Conservation (phyloP, 2,113 vertebrate genomes). For the Esox niger region DNA sequence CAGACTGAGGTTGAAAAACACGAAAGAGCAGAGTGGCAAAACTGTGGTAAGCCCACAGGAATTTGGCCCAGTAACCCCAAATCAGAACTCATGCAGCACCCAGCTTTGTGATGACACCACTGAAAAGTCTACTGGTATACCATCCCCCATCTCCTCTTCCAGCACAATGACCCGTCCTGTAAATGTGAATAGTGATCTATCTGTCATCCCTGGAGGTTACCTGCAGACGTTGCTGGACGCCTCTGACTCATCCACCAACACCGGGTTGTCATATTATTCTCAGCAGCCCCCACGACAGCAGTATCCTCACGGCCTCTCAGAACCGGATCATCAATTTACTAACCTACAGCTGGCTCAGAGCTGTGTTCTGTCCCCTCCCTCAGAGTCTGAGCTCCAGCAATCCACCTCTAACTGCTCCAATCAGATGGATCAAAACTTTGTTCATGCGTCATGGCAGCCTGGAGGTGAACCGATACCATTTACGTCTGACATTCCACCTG, state of each 20-base stretch:
- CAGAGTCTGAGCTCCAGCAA: slow-evolving; percentile 79
- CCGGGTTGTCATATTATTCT: slow-evolving; percentile 75
- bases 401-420: slow-evolving; percentile 51
- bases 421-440: slow-evolving; percentile 20
- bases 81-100: slow-evolving; percentile 63
- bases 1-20: slow-evolving; percentile 82
- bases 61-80: not conserved
- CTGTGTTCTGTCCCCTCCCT: slow-evolving; percentile 80
- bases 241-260: slow-evolving; percentile 81
- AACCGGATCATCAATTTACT: slow-evolving; percentile 76
- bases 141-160: slow-evolving; percentile 45
- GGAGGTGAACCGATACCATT: slow-evolving; percentile 57
- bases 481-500: slow-evolving; percentile 48
- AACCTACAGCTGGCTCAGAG: slow-evolving; percentile 79
- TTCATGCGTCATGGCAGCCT: slow-evolving; percentile 40
- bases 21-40: slow-evolving; percentile 61
- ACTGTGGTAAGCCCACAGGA: slow-evolving; percentile 29
- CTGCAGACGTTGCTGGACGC: slow-evolving; percentile 87
- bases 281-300: slow-evolving; percentile 12
- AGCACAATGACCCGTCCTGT: not conserved
- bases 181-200: slow-evolving; percentile 76
- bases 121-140: slow-evolving; percentile 59
- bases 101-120: slow-evolving; percentile 74
- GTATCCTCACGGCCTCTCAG: slow-evolving; percentile 58
- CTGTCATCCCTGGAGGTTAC: slow-evolving; percentile 87